Percentiles rank a stretch among this genome's conserved stretches.
These are phyloP conservation scores for Xiphophorus maculatus DNA, from an alignment of 2,113 vertebrate genomes.

Conservation along the genomic window DNA sequence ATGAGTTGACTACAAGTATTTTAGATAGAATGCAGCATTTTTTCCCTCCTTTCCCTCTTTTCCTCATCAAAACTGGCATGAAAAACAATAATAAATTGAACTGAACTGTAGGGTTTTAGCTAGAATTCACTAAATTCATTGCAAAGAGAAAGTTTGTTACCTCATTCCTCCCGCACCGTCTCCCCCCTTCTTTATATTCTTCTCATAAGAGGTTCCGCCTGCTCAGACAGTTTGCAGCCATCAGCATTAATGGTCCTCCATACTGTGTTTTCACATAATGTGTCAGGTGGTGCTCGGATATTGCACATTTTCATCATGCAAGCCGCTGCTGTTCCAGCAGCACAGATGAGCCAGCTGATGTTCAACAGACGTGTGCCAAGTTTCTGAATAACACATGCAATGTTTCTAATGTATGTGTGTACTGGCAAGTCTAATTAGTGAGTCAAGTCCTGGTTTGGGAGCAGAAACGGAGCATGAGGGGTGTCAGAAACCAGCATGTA, in stretches of 20 bases:
- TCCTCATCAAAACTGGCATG: background rate
- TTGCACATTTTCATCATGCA: slow-evolving; percentile 58
- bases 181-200: background rate
- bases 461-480: background rate
- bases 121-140: background rate
- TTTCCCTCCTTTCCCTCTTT: background rate
- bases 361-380: slow-evolving; percentile 3
- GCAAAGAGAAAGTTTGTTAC: background rate
- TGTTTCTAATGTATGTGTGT: background rate
- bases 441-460: slow-evolving; percentile 2
- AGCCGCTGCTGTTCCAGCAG: background rate
- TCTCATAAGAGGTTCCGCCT: slow-evolving; percentile 1
- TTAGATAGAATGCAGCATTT: background rate
- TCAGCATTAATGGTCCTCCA: slow-evolving; percentile 40
- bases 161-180: background rate
- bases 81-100: background rate
- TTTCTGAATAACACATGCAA: slow-evolving; percentile 19
- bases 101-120: background rate
- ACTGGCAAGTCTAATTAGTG: background rate
- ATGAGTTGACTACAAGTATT: background rate
- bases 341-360: slow-evolving; percentile 1
- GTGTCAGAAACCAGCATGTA: background rate
- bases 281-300: slow-evolving; percentile 48
- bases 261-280: slow-evolving; percentile 29
- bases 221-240: slow-evolving; percentile 26